Percentiles rank a stretch among this genome's conserved stretches.
Conservation (phyloP, 2,113 vertebrate genomes). For the Larimichthys crocea region DNA sequence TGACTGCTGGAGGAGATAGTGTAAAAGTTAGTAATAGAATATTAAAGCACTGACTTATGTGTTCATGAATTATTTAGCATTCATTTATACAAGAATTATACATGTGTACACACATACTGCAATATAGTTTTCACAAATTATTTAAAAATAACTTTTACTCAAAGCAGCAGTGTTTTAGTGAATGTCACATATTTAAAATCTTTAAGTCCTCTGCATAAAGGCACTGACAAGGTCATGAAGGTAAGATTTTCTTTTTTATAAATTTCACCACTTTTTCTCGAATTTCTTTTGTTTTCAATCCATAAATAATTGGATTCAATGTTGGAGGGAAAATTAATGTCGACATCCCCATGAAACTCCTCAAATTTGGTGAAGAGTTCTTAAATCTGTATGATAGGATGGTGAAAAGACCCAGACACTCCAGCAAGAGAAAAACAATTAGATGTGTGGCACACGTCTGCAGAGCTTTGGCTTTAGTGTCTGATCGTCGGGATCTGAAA, state of each 20-base stretch:
- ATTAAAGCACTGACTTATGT: background rate
- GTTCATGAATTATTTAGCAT: background rate
- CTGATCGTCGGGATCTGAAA: conserved; percentile 71
- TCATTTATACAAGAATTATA: background rate
- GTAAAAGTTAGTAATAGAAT: background rate
- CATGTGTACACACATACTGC: background rate
- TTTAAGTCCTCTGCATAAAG: background rate
- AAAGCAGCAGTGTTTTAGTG: too few relatives aligned
- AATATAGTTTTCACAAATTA: background rate
- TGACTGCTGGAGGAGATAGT: background rate
- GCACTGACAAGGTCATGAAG: background rate
- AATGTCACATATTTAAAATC: background rate
- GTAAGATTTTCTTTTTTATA: conserved; percentile 37
- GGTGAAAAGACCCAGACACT: conserved; percentile 80
- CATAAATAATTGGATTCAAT: conserved; percentile 84
- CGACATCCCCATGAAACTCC: conserved; percentile 71
- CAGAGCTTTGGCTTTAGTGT: conserved; percentile 81
- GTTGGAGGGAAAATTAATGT: conserved; percentile 79
- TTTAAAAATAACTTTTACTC: background rate
- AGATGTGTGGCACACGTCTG: conserved; percentile 84
- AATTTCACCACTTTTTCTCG: conserved; percentile 50
- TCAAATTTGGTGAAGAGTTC: conserved; percentile 58
- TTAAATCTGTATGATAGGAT: conserved; percentile 80
- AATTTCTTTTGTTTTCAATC: conserved; percentile 83
- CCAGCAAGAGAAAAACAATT: conserved; percentile 75